These are phyloP conservation scores for Myotis brandtii DNA, from an alignment of 2,113 vertebrate species.

Conservation along the genomic window DNA sequence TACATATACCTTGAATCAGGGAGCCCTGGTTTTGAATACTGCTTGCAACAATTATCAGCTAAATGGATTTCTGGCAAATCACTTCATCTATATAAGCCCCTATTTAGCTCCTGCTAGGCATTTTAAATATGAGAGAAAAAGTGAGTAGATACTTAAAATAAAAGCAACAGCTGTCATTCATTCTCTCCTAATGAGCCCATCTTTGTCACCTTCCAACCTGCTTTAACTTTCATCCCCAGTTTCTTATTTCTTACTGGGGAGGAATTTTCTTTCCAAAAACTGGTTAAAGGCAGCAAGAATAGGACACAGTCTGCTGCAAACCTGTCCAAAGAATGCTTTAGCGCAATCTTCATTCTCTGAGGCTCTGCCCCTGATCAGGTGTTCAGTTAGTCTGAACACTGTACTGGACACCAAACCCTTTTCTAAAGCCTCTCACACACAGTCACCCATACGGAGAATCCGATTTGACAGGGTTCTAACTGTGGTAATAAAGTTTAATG, in stretches of 20 bases:
- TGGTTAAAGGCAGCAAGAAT: neutral
- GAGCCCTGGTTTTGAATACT: neutral
- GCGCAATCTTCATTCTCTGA: neutral
- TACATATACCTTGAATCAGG: neutral
- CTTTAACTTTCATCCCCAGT: neutral
- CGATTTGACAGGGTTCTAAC: slow-evolving; percentile 76
- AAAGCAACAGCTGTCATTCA: neutral
- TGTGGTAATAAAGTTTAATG: slow-evolving; percentile 85
- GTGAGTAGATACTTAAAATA: neutral
- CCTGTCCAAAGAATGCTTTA: neutral
- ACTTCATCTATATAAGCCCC: neutral
- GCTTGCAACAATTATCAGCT: neutral
- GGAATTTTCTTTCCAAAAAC: neutral
- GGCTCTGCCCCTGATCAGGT: accelerated
- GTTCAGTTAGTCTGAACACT: slow-evolving; percentile 35
- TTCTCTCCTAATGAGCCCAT: neutral
- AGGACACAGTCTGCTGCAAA: neutral
- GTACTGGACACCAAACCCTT: slow-evolving; percentile 12
- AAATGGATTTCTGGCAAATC: neutral
- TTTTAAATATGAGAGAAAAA: slow-evolving; percentile 10
- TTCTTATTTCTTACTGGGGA: neutral
- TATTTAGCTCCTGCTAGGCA: neutral
- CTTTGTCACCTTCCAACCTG: neutral
- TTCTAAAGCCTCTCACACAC: slow-evolving; percentile 61
- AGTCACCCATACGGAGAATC: slow-evolving; percentile 56